phyloP scores from a whole-genome alignment of 2,797 vertebrate species.

The Cossypha dichroa region DNA sequence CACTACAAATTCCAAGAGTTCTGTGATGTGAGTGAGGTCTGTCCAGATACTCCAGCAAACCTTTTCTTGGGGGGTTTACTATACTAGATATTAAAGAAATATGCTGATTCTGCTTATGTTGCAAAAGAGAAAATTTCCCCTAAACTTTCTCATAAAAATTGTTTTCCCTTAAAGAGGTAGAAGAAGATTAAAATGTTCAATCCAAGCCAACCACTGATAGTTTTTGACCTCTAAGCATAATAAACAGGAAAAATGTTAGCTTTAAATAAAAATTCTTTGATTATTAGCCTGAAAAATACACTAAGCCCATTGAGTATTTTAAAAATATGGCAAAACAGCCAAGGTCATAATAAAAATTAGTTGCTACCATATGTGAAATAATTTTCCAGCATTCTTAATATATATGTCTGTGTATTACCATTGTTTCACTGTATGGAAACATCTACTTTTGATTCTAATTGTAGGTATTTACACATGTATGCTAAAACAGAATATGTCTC shows the following conservation, averaged over 20 bases:
- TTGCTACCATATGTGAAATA: slow-evolving; percentile 11
- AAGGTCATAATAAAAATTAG: background rate
- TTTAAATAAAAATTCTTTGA: background rate
- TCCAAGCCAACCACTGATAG: background rate
- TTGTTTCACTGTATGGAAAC: background rate
- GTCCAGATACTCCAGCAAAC: slow-evolving; percentile 59
- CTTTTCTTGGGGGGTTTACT: slow-evolving; percentile 19
- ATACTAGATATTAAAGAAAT: slow-evolving; percentile 21
- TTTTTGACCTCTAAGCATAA: background rate
- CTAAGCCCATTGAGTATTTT: background rate
- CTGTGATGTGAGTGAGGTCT: slow-evolving; percentile 51
- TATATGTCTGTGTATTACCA: background rate
- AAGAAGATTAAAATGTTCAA: background rate
- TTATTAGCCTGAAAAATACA: background rate
- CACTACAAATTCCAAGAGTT: background rate
- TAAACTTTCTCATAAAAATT: slow-evolving; percentile 33
- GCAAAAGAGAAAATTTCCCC: background rate
- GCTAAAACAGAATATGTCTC: background rate
- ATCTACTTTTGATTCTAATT: slow-evolving; percentile 3
- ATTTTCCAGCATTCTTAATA: background rate
- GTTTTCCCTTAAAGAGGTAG: slow-evolving; percentile 11
- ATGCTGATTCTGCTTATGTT: slow-evolving; percentile 24
- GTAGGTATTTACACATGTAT: background rate
- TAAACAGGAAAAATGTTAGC: background rate
- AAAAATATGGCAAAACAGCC: background rate